These are phyloP conservation scores for Hemiscyllium ocellatum DNA, from an alignment of 2,113 vertebrate genomes.

Conservation along the genomic window DNA sequence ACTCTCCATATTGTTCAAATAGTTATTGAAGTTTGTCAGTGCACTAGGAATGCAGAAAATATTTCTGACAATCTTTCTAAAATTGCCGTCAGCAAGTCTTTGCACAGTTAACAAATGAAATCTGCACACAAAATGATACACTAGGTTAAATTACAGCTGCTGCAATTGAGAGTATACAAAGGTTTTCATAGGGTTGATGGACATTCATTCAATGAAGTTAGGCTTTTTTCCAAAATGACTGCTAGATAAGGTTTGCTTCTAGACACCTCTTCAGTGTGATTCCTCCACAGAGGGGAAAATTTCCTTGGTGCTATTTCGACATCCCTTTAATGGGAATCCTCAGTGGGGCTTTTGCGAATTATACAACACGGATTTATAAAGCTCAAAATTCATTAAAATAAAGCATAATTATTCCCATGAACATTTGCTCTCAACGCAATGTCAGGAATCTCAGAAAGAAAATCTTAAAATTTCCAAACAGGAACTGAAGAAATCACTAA, in stretches of 20 bases:
- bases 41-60: neutral
- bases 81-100: neutral
- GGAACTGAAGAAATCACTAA: neutral
- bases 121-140: conserved; percentile 11
- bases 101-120: neutral
- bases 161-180: neutral
- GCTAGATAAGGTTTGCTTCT: neutral
- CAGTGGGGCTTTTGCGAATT: neutral
- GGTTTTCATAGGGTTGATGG: conserved; percentile 20
- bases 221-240: conserved; percentile 23
- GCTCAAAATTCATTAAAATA: neutral
- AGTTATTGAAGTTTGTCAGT: neutral
- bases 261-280: neutral
- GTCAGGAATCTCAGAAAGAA: neutral
- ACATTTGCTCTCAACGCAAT: neutral
- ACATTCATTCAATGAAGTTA: neutral
- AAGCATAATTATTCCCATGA: neutral
- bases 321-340: conserved; percentile 23
- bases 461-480: neutral
- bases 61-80: neutral
- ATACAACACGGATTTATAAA: neutral
- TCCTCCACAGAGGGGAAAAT: neutral
- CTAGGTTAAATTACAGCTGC: neutral
- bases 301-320: neutral
- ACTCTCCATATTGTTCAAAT: neutral